Evolutionary conservation across 2,888 invertebrate genomes (phyloP), one percentile per base, ranked within the genome.

Genomic region (Bombylius discolor): DNA sequence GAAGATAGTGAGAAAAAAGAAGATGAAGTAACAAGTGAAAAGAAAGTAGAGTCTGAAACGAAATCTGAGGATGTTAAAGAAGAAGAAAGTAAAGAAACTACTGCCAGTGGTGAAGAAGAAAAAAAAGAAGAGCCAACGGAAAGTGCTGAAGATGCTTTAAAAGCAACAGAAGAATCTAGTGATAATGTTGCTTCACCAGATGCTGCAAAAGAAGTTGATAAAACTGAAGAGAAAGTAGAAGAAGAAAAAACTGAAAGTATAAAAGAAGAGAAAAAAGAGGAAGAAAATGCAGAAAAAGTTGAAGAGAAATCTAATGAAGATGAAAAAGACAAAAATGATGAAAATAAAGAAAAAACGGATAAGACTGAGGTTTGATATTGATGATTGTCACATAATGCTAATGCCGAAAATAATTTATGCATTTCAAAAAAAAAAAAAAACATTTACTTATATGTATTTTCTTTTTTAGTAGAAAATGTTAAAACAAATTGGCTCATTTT

Each of bases 331-430:
- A 47, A 50, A 52, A 45, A 49, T 34, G 62, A 60, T 36, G n/a
- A 49, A 33, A n/a, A 7, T 11, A 60, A 59, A 56, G 52, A 31
- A 52, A 36, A 42, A 56, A 58, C 55, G 56, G 55, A 56, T 49
- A 60, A 57, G 60, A 60, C 60, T 54, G 59, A 61, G 51, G 58
- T 55, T 58, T 57, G 60, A 49, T 48, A 45, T 23, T 23, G 23
- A 23, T 23, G 23, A 23, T 23, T 23, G 23, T 23, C 23, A 3
- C 23, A 23, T 23, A 23, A 23, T 23, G 23, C 23, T 23, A 23
- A 23, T 23, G 23, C 23, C 23, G 3, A 23, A 23, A 1, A 23
- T 23, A 23, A 23, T 23, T 23, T 23, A 23, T 23, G 23, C 23
- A 23, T 23, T 23, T 2, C 3, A 23, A 23, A 3, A 23, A 23